Conservation (phyloP, 2,888 invertebrate species). For the Dermolepida albohirtum region DNA sequence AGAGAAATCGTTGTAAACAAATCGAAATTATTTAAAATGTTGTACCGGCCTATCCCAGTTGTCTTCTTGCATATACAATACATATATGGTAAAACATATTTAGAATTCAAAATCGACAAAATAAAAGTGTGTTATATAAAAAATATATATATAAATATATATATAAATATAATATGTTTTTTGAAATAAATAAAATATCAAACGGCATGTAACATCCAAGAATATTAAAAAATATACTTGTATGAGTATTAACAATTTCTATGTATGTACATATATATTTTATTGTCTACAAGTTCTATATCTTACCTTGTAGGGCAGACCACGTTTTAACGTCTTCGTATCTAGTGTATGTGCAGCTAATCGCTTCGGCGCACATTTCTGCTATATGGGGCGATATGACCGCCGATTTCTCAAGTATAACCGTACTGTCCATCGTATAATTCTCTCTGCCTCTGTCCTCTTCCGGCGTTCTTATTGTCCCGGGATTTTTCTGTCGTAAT, state of each 20-base stretch:
- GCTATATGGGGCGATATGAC: constrained; percentile 81
- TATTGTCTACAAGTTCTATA: background rate
- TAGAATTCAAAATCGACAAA: too few species aligned
- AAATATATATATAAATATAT: too few species aligned
- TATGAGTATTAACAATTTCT: background rate
- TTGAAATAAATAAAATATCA: too few species aligned
- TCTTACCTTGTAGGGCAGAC: constrained; percentile 80
- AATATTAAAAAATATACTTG: background rate
- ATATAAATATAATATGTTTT: too few species aligned
- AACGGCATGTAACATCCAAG: background rate
- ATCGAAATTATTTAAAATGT: too few species aligned
- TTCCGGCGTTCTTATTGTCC: constrained; percentile 83
- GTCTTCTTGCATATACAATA: too few species aligned
- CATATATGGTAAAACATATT: too few species aligned
- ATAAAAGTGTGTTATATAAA: too few species aligned
- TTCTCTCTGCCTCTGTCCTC: constrained; percentile 89
- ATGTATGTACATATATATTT: too few species aligned
- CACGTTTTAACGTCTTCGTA: constrained; percentile 83
- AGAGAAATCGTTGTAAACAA: too few species aligned
- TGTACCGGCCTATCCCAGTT: too few species aligned
- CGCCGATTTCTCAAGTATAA: constrained; percentile 75
- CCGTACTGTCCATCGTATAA: constrained; percentile 85
- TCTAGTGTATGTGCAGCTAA: constrained; percentile 80
- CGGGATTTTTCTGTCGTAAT: constrained; percentile 79
- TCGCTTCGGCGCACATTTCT: constrained; percentile 82